These are phyloP conservation scores for Folsomia candida DNA, from an alignment of 2,888 invertebrate species.

Conservation along the genomic window DNA sequence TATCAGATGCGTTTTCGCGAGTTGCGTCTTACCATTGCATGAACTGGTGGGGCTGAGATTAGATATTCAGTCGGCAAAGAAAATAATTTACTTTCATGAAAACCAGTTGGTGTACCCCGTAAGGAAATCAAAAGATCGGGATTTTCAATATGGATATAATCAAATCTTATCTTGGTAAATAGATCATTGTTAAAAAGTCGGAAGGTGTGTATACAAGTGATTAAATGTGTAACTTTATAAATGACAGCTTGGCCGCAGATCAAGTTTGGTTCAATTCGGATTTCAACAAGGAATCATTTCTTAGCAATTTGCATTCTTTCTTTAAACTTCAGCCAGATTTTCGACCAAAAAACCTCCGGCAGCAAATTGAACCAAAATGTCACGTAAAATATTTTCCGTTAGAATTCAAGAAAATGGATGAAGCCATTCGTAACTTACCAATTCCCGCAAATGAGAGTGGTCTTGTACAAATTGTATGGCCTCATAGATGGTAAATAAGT, in stretches of 20 bases:
- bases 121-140: slow-evolving; percentile 64
- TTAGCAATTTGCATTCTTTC: slow-evolving; percentile 62
- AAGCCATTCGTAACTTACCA: neutral
- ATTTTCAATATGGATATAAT: slow-evolving; percentile 74
- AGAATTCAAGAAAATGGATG: slow-evolving; percentile 52
- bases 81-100: slow-evolving; percentile 74
- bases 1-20: slow-evolving; percentile 63
- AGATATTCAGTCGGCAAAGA: slow-evolving; percentile 61
- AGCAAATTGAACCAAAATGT: slow-evolving; percentile 62
- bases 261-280: slow-evolving; percentile 68
- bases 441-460: slow-evolving; percentile 26
- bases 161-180: slow-evolving; percentile 68
- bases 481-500: slow-evolving; percentile 64
- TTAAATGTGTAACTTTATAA: too few species aligned
- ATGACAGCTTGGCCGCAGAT: slow-evolving; percentile 65
- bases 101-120: slow-evolving; percentile 73
- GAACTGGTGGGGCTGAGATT: slow-evolving; percentile 68
- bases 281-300: slow-evolving; percentile 67
- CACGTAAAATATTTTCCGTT: slow-evolving; percentile 65
- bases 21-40: slow-evolving; percentile 68
- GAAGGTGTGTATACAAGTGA: neutral
- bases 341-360: slow-evolving; percentile 60
- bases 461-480: slow-evolving; percentile 65
- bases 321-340: slow-evolving; percentile 67
- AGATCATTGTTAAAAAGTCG: slow-evolving; percentile 14